A percentile compares a stretch with the other conserved stretches of the same genome.
These are phyloP conservation scores for Eupithecia subumbrata DNA, from an alignment of 2,888 invertebrate species.

Conservation along the genomic window DNA sequence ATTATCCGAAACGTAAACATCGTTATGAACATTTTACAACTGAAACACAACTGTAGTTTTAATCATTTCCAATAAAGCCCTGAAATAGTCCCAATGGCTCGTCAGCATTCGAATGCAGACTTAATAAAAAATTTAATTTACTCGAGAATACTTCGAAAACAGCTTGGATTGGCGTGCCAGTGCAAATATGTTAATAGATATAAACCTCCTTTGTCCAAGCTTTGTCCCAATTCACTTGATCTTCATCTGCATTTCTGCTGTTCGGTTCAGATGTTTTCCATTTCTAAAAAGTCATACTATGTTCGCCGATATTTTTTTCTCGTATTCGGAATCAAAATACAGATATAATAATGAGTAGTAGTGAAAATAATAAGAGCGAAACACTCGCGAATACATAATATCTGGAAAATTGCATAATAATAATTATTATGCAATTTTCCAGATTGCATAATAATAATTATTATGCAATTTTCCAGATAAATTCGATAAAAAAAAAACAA, in stretches of 20 bases:
- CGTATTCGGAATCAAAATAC: no score
- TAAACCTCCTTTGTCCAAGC: background rate
- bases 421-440: no score
- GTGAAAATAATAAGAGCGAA: no score
- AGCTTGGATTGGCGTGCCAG: background rate
- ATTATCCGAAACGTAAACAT: conserved; percentile 10
- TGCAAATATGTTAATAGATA: background rate
- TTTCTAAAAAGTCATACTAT: no score
- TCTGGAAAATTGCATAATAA: no score
- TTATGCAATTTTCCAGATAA: no score
- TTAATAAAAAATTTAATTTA: conserved; percentile 20
- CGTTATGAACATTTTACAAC: background rate
- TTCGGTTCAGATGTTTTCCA: background rate
- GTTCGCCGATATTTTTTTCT: no score
- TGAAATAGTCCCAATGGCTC: conserved; percentile 13
- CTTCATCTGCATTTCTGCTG: background rate
- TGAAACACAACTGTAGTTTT: conserved; percentile 6
- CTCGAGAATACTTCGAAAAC: conserved; percentile 11
- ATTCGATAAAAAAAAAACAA: no score
- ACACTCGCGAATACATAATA: no score
- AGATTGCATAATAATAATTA: no score
- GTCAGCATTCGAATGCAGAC: conserved; percentile 3
- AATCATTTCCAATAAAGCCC: conserved; percentile 10
- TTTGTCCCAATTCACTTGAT: background rate
- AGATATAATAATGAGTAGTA: no score